phyloP scores from a whole-genome alignment of 2,113 vertebrate species.

The Myrmophylax atrothorax region DNA sequence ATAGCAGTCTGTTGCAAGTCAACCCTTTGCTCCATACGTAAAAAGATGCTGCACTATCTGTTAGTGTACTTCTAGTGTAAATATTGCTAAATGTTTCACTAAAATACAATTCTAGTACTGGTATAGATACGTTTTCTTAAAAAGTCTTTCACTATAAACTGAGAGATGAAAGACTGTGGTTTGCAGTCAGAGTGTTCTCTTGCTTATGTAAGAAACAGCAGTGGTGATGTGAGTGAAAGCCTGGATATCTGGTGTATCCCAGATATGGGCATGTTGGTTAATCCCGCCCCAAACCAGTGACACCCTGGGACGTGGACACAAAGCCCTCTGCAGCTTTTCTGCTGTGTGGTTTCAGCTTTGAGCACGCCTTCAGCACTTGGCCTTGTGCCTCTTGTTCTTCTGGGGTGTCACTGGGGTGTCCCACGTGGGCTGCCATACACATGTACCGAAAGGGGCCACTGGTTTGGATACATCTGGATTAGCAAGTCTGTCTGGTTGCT shows the following conservation, averaged over 20 bases:
- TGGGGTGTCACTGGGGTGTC: neutral
- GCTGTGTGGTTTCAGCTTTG: neutral
- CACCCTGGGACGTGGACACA: neutral
- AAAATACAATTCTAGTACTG: neutral
- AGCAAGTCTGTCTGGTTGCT: neutral
- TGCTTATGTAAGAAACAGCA: neutral
- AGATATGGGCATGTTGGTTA: rapidly evolving
- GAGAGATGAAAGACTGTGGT: neutral
- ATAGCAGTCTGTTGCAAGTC: slow-evolving; percentile 54
- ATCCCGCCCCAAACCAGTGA: neutral
- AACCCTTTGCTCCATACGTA: slow-evolving; percentile 31
- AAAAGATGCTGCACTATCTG: slow-evolving; percentile 40
- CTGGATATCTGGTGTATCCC: neutral
- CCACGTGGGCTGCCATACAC: rapidly evolving
- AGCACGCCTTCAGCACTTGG: no score
- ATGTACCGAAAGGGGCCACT: no score
- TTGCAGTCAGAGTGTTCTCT: neutral
- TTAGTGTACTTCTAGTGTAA: slow-evolving; percentile 13
- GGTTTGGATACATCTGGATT: neutral
- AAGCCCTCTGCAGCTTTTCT: neutral
- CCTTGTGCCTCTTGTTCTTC: neutral
- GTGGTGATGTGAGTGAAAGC: neutral
- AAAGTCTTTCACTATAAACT: neutral
- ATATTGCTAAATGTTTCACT: slow-evolving; percentile 15
- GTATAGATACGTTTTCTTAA: neutral